Conservation (phyloP, 2,797 vertebrate species). For the Pipistrellus kuhlii region DNA sequence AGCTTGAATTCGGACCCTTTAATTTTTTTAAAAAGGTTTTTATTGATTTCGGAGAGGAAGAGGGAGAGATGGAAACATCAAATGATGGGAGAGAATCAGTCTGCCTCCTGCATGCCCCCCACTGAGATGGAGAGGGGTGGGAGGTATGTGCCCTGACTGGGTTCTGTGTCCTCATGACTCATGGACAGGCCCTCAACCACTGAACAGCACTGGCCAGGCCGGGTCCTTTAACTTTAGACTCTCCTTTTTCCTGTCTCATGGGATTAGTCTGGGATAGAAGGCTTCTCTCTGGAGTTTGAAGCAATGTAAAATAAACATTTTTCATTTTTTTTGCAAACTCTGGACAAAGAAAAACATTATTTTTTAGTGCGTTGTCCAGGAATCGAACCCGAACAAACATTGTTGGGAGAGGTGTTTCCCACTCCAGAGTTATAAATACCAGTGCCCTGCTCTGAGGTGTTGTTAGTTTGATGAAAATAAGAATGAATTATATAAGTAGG, state of each 20-base stretch:
- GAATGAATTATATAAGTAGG: background rate
- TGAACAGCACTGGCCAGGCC: background rate
- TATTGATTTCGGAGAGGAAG: background rate
- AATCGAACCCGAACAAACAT: no score
- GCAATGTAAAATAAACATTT: background rate
- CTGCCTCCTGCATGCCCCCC: no score
- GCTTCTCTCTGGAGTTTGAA: background rate
- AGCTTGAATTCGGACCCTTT: no score
- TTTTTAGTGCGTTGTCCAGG: no score
- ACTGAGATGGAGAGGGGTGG: no score
- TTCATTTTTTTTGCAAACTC: background rate
- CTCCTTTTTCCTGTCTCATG: background rate
- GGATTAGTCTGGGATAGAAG: background rate
- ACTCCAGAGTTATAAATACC: background rate
- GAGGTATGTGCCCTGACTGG: background rate
- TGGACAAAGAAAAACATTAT: background rate
- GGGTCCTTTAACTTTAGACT: background rate
- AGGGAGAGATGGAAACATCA: background rate
- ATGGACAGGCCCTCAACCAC: background rate
- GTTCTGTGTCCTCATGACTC: no score
- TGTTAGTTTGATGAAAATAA: background rate
- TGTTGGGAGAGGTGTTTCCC: background rate
- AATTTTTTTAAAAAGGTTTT: no score
- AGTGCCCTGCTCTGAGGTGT: background rate
- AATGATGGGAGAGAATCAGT: background rate